Percentiles rank a stretch among this genome's conserved stretches.
These are phyloP conservation scores for Delia radicum DNA, from an alignment of 1,140 invertebrate species.

Conservation along the genomic window DNA sequence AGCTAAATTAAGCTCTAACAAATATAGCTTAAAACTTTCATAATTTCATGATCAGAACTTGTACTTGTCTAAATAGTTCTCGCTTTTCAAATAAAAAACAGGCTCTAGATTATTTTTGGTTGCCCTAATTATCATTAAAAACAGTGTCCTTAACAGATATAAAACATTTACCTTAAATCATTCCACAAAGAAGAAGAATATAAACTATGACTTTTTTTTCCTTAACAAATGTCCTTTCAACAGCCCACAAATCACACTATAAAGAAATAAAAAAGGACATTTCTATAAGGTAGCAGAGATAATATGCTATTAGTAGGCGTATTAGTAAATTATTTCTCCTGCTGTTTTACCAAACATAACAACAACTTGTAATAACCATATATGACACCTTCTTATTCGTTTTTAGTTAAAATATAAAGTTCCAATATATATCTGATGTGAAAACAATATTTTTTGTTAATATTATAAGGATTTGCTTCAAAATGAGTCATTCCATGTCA, in stretches of 20 bases:
- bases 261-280: neutral
- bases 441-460: neutral
- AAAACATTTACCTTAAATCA: neutral
- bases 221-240: slow-evolving; percentile 13
- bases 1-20: too few species aligned
- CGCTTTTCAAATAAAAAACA: too few species aligned
- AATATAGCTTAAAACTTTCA: too few species aligned
- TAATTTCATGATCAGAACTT: too few species aligned
- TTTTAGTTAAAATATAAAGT: too few species aligned
- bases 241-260: slow-evolving; percentile 14
- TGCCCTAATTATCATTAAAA: too few species aligned
- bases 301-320: slow-evolving; percentile 15
- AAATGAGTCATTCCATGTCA: too few species aligned
- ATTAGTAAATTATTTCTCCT: neutral
- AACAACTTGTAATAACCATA: slow-evolving; percentile 17
- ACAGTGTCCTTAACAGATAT: neutral
- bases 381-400: slow-evolving; percentile 1
- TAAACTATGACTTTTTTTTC: neutral
- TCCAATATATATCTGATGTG: neutral
- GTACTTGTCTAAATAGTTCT: too few species aligned
- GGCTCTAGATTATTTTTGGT: too few species aligned
- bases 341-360: neutral
- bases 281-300: neutral
- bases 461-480: neutral
- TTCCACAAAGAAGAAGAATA: neutral